Percentiles rank a stretch among this genome's conserved stretches.
Conservation (phyloP, 2,113 vertebrate species). For the Lucifuga dentata region DNA sequence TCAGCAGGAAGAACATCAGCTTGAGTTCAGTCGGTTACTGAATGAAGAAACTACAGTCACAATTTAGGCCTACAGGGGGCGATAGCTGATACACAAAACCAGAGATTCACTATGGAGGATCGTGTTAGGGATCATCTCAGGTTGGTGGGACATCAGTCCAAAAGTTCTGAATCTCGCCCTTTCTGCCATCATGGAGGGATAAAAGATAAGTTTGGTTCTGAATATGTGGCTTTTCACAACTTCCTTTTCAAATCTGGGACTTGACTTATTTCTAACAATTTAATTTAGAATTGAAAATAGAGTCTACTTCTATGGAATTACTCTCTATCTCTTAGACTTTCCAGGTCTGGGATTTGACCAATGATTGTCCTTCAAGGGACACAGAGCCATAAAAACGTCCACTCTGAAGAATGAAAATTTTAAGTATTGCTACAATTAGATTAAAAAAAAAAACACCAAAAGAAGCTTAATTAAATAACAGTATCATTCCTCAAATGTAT, state of each 20-base stretch:
- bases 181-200: background rate
- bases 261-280: constrained; percentile 2
- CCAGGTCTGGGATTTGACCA: constrained; percentile 37
- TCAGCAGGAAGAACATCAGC: background rate
- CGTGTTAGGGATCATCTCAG: too few relatives aligned
- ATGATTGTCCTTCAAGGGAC: constrained; percentile 58
- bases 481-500: constrained; percentile 71
- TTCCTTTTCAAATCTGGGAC: too few relatives aligned
- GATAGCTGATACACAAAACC: too few relatives aligned
- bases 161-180: too few relatives aligned
- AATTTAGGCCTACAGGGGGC: too few relatives aligned
- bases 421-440: constrained; percentile 59
- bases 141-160: too few relatives aligned
- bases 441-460: constrained; percentile 17
- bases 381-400: constrained; percentile 37
- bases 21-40: too few relatives aligned
- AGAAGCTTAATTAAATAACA: constrained; percentile 79
- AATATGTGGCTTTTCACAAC: too few relatives aligned
- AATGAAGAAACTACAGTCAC: too few relatives aligned
- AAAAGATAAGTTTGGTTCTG: background rate
- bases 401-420: constrained; percentile 35
- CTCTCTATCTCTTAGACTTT: constrained; percentile 2
- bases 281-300: constrained; percentile 58
- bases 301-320: constrained; percentile 2
- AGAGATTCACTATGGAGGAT: too few relatives aligned